These are phyloP conservation scores for Dinoponera quadriceps DNA, from an alignment of 1,140 invertebrate species.

Conservation along the genomic window DNA sequence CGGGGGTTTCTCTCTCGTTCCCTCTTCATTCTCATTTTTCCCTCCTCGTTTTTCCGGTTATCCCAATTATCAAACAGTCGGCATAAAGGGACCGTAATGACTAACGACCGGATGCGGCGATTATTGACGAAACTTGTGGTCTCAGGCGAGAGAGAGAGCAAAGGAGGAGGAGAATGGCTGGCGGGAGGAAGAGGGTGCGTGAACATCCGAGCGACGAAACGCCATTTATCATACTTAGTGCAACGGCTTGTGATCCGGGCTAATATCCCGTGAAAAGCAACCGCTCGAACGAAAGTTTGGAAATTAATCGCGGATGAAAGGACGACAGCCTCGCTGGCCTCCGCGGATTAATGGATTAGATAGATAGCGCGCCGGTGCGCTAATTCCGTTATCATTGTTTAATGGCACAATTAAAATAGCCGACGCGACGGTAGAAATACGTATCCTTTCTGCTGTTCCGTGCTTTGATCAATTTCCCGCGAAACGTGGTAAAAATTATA, in stretches of 20 bases:
- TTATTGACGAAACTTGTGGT: conserved; percentile 59
- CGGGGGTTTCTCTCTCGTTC: too few species aligned
- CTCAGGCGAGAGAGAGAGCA: neutral
- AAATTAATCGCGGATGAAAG: conserved; percentile 36
- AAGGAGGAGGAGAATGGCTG: too few species aligned
- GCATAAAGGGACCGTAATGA: neutral
- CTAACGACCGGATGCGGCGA: conserved; percentile 1
- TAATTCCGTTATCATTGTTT: conserved; percentile 2
- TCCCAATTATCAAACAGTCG: neutral
- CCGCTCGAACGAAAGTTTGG: conserved; percentile 50
- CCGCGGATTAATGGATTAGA: conserved; percentile 13
- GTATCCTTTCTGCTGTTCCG: neutral
- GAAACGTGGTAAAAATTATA: too few species aligned
- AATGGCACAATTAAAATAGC: neutral
- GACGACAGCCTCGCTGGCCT: neutral
- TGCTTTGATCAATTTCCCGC: too few species aligned
- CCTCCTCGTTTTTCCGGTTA: neutral
- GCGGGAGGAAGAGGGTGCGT: conserved; percentile 33
- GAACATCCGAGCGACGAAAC: conserved; percentile 22
- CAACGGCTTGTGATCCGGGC: conserved; percentile 40
- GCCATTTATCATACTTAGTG: conserved; percentile 56
- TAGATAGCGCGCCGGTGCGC: neutral
- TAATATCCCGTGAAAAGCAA: conserved; percentile 34
- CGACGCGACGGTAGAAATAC: neutral
- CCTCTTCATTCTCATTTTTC: neutral